Evolutionary conservation across 2,888 invertebrate species (phyloP), one percentile per base, ranked within the genome.

Genomic region (Habroteleia sp.): DNA sequence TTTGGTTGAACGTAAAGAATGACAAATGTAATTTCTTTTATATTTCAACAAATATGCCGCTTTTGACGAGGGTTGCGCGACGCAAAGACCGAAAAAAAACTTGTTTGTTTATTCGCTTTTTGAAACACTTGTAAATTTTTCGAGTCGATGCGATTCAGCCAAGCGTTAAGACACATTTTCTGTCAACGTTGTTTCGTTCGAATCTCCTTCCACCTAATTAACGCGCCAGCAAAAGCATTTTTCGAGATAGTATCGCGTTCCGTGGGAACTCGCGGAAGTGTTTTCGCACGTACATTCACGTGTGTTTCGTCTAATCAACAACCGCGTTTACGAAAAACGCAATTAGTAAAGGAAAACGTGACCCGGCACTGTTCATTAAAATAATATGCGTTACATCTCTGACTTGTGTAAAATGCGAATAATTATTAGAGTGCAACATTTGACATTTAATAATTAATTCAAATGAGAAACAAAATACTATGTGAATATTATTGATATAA

Each of bases 271-370:
- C 11, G 14, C 25, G 66, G 25, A 46, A 58, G 39, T 39, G 46
- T 42, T 66, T 39, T 37, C 56, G 33, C 13, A 23, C 35, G 25
- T 54, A 33, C 10, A 11, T 20, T 8, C 35, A 42, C 29, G 20
- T 13, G 42, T 35, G 50, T 25, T 50, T 44, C 46, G 27, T 23
- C 52, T 60, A 69, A 69, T 69, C 50, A 58, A 69, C 68, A 60
- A 42, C 46, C 17, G 50, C 44, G 8, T 62, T 69, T 69, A 33
- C 52, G 69, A 52, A 60, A 69, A 69, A 69, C 44, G 20, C 33
- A 62, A 52, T 69, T 60, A 60, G 33, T 31, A 33, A 52, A 42
- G 31, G 31, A 17, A 69, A 60, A 50, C 50, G 42, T 69, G 56
- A 48, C 58, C 2, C 39, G 46, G 35, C 13, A 7, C 31, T 33